Evolutionary conservation across 2,797 vertebrate species (phyloP), one percentile per base, ranked within the genome.

Genomic region (Poeciliopsis infans): DNA sequence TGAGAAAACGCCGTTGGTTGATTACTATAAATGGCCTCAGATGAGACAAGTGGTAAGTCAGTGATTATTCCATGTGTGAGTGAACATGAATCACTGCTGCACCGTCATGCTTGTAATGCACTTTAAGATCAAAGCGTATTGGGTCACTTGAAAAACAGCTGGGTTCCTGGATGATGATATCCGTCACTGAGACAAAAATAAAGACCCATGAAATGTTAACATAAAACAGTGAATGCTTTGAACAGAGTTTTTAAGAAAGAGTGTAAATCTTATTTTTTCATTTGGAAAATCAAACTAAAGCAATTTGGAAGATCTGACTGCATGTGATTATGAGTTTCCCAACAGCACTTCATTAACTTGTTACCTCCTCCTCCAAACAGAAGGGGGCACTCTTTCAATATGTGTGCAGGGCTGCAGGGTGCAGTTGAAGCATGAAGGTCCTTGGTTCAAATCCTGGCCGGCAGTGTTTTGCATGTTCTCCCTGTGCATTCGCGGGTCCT

Each of bases 1-100:
- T 53, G 75, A 55, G 75, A 1, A 78, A 46, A 0, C 23, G 0
- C 36, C 69, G 31, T 71, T 41, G 66, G 76, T 73, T 82, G 77
- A 59, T 28, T 28, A 13, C 55, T 51, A 68, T 71, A 81, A 81
- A 83, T 78, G 78, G 72, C 68, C 57, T 80, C 41, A 25, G 25
- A 51, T 76, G 61, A 36, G 55, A 74, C 31, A 23, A 71, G 47
- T 15, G n/a, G 55, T 28, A 28, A 59, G n/a, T 59, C 75, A 53
- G 46, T 18, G 57, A 87, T 64, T 51, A 74, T 59, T 69, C 8
- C 8, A 43, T 46, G 74, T 45, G 57, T 46, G 66, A 68, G 72
- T 77, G 77, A 84, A 71, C 69, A 80, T 77, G 70, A 13, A 51
- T 79, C 73, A 73, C 51, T 45, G 64, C 46, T 43, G 55, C 64